Conservation (phyloP, 2,797 vertebrate genomes). For the Artibeus lituratus region DNA sequence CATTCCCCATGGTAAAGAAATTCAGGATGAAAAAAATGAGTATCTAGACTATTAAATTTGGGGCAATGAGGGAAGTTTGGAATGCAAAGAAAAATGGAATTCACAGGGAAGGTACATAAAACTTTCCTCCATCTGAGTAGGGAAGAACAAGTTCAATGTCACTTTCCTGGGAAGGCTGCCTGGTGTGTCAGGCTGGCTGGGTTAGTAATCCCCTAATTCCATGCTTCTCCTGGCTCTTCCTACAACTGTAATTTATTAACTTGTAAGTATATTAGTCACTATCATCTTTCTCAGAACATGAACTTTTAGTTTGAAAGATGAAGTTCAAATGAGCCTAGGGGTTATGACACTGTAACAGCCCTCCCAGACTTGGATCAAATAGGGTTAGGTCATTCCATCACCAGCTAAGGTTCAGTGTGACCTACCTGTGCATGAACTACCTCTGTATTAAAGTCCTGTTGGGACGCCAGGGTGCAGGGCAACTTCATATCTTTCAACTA, state of each 20-base stretch:
- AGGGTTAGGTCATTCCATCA: neutral
- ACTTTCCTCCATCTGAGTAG: neutral
- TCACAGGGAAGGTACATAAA: neutral
- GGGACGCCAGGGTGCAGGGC: neutral
- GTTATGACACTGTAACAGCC: neutral
- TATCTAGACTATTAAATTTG: neutral
- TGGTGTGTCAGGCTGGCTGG: neutral
- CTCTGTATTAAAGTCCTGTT: neutral
- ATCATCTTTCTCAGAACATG: neutral
- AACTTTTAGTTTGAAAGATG: slow-evolving; percentile 1
- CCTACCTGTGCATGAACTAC: neutral
- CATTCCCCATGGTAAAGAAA: neutral
- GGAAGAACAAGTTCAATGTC: neutral
- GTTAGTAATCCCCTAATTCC: neutral
- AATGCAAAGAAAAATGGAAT: neutral
- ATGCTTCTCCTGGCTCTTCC: neutral
- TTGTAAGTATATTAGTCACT: neutral
- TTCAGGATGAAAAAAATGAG: neutral
- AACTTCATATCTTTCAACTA: neutral
- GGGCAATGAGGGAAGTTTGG: neutral
- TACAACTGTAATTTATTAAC: neutral
- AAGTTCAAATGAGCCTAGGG: neutral
- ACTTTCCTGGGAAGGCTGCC: neutral
- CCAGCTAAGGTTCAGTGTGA: neutral
- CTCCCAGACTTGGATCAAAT: neutral